phyloP scores from a whole-genome alignment of 2,797 vertebrate genomes.

The Rhabdophis nuchalis region DNA sequence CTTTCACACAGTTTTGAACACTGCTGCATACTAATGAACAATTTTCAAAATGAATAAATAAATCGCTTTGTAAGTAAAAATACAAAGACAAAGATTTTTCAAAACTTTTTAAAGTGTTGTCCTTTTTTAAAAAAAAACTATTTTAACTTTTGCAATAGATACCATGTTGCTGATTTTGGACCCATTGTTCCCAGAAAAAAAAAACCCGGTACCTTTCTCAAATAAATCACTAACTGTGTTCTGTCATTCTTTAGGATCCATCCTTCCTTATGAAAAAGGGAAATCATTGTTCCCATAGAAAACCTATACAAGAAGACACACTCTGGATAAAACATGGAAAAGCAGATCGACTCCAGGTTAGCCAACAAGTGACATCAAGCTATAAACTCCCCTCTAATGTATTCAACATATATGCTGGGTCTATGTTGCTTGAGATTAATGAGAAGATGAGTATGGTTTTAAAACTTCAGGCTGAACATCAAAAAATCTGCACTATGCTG shows the following conservation, averaged over 20 bases:
- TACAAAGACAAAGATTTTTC: not conserved
- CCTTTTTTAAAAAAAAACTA: not conserved
- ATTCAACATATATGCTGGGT: not conserved
- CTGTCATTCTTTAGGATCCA: not conserved
- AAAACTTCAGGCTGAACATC: not conserved
- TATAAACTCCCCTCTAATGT: not conserved
- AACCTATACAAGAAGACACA: not conserved
- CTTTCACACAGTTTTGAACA: not conserved
- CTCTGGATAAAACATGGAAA: not conserved
- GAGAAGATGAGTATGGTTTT: not conserved
- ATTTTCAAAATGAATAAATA: not conserved
- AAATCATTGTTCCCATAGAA: not conserved
- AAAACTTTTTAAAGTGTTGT: not conserved
- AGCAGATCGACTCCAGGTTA: not conserved
- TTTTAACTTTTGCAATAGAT: not conserved
- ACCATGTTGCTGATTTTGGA: not conserved
- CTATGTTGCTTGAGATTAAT: not conserved
- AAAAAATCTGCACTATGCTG: not conserved
- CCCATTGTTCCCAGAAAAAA: constrained; percentile 32
- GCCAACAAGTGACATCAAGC: not conserved
- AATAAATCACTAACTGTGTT: not conserved
- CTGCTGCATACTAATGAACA: not conserved
- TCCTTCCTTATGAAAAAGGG: not conserved
- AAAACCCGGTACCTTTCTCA: not conserved
- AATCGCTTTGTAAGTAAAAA: not conserved